These are phyloP conservation scores for Syrphus vitripennis DNA, from an alignment of 2,888 invertebrate species.

Conservation along the genomic window DNA sequence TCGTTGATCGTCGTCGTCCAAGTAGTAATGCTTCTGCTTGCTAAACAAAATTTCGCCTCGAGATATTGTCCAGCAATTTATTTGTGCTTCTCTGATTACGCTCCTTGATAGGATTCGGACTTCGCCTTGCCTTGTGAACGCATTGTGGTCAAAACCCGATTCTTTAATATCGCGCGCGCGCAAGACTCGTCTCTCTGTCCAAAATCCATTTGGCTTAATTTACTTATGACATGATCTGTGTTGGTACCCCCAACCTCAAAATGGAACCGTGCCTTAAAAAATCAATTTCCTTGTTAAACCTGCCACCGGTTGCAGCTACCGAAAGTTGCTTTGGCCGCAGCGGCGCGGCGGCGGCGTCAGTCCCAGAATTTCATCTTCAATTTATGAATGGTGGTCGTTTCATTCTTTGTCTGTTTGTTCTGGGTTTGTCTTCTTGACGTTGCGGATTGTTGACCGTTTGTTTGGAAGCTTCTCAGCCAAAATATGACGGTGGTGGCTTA, in stretches of 20 bases:
- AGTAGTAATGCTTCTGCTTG: slow-evolving; percentile 27
- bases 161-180: slow-evolving; percentile 65
- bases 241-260: slow-evolving; percentile 20
- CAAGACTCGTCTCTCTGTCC: slow-evolving; percentile 16
- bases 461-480: slow-evolving; percentile 17
- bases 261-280: slow-evolving; percentile 56
- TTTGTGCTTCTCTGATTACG: slow-evolving; percentile 71
- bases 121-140: background rate
- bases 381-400: slow-evolving; percentile 65
- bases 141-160: slow-evolving; percentile 43
- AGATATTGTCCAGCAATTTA: slow-evolving; percentile 70
- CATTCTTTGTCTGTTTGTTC: slow-evolving; percentile 65
- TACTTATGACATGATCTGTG: slow-evolving; percentile 68
- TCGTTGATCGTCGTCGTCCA: background rate
- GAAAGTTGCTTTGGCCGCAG: slow-evolving; percentile 36
- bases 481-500: slow-evolving; percentile 55
- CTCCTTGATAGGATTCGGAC: slow-evolving; percentile 49
- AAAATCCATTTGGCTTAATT: slow-evolving; percentile 65
- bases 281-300: slow-evolving; percentile 71
- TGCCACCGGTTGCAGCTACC: slow-evolving; percentile 68
- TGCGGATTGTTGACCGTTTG: slow-evolving; percentile 47
- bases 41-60: slow-evolving; percentile 60
- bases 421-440: slow-evolving; percentile 38
- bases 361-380: slow-evolving; percentile 35
- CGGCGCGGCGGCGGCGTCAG: slow-evolving; percentile 29